phyloP scores from a whole-genome alignment of 2,888 invertebrate species.

The Leptura quadrifasciata region DNA sequence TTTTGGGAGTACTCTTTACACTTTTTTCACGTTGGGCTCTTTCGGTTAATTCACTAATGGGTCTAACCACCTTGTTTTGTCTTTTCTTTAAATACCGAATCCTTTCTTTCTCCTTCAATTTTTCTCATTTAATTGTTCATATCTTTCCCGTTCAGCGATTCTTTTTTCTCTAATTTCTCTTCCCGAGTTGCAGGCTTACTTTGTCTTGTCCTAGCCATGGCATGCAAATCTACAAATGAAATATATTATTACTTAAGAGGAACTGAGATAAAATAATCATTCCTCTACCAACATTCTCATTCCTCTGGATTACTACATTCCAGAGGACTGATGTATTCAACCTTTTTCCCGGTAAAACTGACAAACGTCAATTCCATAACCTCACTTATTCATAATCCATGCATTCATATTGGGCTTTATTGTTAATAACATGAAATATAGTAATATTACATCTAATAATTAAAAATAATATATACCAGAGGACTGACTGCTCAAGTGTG shows the following conservation, averaged over 20 bases:
- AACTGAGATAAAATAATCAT: background rate
- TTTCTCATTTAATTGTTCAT: constrained; percentile 2
- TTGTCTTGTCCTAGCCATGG: background rate
- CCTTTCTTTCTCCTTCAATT: background rate
- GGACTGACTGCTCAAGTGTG: constrained; percentile 8
- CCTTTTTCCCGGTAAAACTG: background rate
- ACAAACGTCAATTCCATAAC: background rate
- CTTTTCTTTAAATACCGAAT: constrained; percentile 12
- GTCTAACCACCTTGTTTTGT: background rate
- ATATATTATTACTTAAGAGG: background rate
- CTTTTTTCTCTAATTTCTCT: background rate
- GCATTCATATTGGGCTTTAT: background rate
- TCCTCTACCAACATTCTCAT: background rate
- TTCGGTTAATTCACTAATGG: background rate
- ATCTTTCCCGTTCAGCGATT: background rate
- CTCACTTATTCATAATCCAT: background rate
- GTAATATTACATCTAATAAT: background rate
- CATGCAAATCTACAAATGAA: background rate
- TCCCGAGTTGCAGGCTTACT: background rate
- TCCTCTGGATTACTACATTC: background rate
- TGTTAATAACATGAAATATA: background rate
- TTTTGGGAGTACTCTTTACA: background rate
- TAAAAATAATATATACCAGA: constrained; percentile 3
- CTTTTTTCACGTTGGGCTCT: background rate
- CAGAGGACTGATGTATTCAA: background rate